Base-by-base conservation (phyloP, 2,888 invertebrate genomes). In the Clivina fossor region DNA sequence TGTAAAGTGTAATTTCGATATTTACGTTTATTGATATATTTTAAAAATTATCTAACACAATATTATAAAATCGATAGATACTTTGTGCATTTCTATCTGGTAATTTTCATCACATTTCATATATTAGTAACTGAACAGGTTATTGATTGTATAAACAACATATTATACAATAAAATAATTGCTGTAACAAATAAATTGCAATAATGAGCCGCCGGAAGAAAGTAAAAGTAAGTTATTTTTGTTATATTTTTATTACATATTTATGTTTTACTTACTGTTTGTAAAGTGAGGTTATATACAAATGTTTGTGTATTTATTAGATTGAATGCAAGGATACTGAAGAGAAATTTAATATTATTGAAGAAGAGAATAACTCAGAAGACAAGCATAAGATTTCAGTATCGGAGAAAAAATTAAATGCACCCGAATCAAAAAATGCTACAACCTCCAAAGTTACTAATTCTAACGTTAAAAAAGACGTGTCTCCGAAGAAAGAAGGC, bases 261-360 rank as follows among this genome's bases (percentile, higher is more conserved):
- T 9, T 1, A 18, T 53, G 46, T 28, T 50, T 37, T 30, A 28
- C 15, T 19, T 44, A 15, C 26, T 38, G 33, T 4, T 40, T 26
- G 13, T 41, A 7, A 18, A 1, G 38, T 46, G 51, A 62, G 63
- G 63, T 65, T 63, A 63, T 54, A 35, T 54, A 48, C 55, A 30
- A 57, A 44, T 40, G 35, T 26, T 47, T 28, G 9, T 19, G 50
- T 43, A 58, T 58, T 66, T 64, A n/a, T 58, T 59, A 83, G 83
- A 80, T 84, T 72, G 84, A 84, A 72, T 81, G 74, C 57, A 80
- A 81, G 65, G 86, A 86, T 72, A 71, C 83, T 66, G 86, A 86
- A 63, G 85, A 85, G 63, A 86, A 86, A 65, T 76, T 80, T 57
- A 82, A 80, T 69, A 70, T 71, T 58, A 72, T 78, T 51, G 85